Evolutionary conservation across 2,113 vertebrate species (phyloP).

Genomic region (Hyperoodon ampullatus): DNA sequence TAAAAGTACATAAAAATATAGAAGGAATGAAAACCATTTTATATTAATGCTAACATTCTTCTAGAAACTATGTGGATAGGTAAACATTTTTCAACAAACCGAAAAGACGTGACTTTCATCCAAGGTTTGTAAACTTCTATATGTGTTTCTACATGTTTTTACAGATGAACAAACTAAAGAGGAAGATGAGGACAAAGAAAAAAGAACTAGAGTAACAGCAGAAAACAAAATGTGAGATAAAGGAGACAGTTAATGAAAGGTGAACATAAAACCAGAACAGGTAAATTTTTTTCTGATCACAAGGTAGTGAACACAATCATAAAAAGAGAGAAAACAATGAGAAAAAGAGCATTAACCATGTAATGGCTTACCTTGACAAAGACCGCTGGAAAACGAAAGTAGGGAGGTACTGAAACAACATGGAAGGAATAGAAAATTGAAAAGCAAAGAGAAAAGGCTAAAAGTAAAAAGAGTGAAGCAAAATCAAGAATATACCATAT

Average conservation of each 20-base stretch:
- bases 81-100: neutral
- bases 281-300: neutral
- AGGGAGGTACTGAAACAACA: neutral
- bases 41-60: neutral
- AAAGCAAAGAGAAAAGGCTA: neutral
- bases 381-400: neutral
- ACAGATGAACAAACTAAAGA: slow-evolving; percentile 10
- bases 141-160: neutral
- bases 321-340: neutral
- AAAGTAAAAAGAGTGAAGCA: neutral
- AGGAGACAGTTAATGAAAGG: neutral
- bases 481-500: neutral
- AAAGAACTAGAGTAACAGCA: neutral
- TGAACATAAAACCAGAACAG: neutral
- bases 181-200: neutral
- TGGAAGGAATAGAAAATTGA: neutral
- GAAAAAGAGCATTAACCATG: neutral
- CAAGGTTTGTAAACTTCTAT: neutral
- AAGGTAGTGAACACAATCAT: neutral
- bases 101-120: neutral
- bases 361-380: neutral
- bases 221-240: neutral
- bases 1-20: neutral
- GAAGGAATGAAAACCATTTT: neutral
- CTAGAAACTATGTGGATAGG: neutral